phyloP scores from a whole-genome alignment of 2,797 vertebrate species.

The Lycodopsis pacificus region DNA sequence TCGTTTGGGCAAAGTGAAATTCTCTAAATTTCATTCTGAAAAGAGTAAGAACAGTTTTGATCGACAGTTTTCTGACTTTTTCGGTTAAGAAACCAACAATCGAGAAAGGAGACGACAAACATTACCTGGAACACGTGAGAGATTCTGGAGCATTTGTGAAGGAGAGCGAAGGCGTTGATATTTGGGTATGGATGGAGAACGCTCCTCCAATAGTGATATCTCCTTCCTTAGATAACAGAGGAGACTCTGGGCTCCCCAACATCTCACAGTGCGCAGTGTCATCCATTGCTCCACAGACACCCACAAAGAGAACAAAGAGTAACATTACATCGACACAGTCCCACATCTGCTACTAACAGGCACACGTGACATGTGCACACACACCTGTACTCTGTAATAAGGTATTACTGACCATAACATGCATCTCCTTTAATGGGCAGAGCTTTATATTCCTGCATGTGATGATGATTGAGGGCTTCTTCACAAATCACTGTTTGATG shows the following conservation, averaged over 20 bases:
- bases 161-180: slow-evolving; percentile 59
- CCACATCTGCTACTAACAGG: slow-evolving; percentile 38
- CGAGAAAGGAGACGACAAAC: slow-evolving; percentile 31
- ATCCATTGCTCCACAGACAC: slow-evolving; percentile 53
- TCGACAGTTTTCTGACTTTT: background rate
- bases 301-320: slow-evolving; percentile 58
- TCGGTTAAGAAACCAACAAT: background rate
- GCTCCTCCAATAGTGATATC: slow-evolving; percentile 81
- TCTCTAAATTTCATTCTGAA: slow-evolving; percentile 82
- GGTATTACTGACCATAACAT: background rate
- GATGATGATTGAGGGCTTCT: slow-evolving; percentile 28
- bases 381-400: background rate
- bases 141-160: slow-evolving; percentile 71
- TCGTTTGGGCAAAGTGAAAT: slow-evolving; percentile 83
- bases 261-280: slow-evolving; percentile 66
- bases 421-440: slow-evolving; percentile 1
- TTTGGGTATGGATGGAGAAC: slow-evolving; percentile 81
- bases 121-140: slow-evolving; percentile 79
- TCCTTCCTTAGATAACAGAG: slow-evolving; percentile 79
- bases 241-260: slow-evolving; percentile 70
- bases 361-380: slow-evolving; percentile 1
- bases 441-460: slow-evolving; percentile 47
- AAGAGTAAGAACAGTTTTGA: background rate
- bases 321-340: slow-evolving; percentile 56
- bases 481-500: slow-evolving; percentile 48